phyloP scores from a whole-genome alignment of 2,797 vertebrate genomes.

The Gastrophryne carolinensis region DNA sequence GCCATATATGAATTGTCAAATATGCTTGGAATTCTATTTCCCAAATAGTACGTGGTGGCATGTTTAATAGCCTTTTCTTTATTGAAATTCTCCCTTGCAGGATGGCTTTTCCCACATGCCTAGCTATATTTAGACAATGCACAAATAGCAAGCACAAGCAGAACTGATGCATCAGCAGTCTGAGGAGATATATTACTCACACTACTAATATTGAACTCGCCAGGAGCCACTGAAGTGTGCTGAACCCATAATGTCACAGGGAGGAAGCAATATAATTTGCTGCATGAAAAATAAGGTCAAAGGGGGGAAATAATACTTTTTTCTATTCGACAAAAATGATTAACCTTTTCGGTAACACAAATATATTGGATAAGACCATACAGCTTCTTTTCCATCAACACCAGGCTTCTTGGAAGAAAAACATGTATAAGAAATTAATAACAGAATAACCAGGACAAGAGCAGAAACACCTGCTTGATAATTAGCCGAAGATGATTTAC shows the following conservation, averaged over 20 bases:
- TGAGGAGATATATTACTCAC: conserved; percentile 48
- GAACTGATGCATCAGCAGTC: conserved; percentile 50
- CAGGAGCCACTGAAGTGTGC: conserved; percentile 41
- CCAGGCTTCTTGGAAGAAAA: neutral
- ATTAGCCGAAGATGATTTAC: neutral
- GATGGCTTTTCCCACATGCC: conserved; percentile 41
- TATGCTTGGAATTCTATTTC: neutral
- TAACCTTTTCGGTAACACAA: neutral
- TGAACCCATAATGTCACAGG: conserved; percentile 49
- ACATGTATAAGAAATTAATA: neutral
- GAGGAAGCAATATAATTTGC: conserved; percentile 45
- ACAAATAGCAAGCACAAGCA: conserved; percentile 42
- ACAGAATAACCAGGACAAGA: neutral
- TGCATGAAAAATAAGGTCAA: conserved; percentile 38
- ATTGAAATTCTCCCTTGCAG: conserved; percentile 3
- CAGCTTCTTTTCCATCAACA: too few relatives aligned
- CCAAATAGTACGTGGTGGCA: neutral
- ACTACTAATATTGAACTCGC: conserved; percentile 44
- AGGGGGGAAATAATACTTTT: neutral
- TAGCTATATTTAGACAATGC: conserved; percentile 40
- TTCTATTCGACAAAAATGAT: neutral
- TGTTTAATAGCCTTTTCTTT: conserved; percentile 10
- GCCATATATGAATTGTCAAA: too few relatives aligned
- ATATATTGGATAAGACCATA: neutral
- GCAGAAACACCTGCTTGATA: neutral